These are phyloP conservation scores for Cettia cetti DNA, from an alignment of 2,113 vertebrate genomes.

Conservation along the genomic window DNA sequence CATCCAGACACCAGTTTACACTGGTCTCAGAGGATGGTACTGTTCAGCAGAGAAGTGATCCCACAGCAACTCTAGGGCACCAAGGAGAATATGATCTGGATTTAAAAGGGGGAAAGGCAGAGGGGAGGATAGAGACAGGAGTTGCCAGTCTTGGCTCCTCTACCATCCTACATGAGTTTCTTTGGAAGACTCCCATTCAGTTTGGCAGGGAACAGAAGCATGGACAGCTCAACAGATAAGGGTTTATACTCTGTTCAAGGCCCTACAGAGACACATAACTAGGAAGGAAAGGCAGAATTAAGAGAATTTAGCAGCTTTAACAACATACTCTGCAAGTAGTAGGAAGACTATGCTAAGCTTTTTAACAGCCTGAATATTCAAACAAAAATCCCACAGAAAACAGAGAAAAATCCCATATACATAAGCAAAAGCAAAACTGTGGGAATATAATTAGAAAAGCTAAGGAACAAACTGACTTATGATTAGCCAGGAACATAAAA, in stretches of 20 bases:
- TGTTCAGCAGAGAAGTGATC: neutral
- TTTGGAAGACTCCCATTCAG: neutral
- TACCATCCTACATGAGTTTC: neutral
- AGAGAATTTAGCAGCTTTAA: neutral
- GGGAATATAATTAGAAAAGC: neutral
- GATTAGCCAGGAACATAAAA: neutral
- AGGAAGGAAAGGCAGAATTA: neutral
- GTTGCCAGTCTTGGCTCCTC: neutral
- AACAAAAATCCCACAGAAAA: neutral
- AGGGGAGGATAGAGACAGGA: neutral
- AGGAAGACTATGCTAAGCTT: neutral
- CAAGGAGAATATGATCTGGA: neutral
- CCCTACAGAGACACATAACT: neutral
- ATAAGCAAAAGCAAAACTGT: neutral
- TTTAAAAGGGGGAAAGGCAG: neutral
- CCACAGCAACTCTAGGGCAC: neutral
- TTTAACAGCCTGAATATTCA: neutral
- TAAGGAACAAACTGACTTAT: neutral
- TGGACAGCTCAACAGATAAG: neutral
- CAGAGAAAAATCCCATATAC: neutral
- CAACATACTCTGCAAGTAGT: neutral
- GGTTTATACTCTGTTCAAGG: neutral
- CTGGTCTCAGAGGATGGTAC: neutral
- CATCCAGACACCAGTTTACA: neutral
- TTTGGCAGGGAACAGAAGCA: neutral